Conservation (phyloP, 2,888 invertebrate species). For the Pyrochroa serraticornis region DNA sequence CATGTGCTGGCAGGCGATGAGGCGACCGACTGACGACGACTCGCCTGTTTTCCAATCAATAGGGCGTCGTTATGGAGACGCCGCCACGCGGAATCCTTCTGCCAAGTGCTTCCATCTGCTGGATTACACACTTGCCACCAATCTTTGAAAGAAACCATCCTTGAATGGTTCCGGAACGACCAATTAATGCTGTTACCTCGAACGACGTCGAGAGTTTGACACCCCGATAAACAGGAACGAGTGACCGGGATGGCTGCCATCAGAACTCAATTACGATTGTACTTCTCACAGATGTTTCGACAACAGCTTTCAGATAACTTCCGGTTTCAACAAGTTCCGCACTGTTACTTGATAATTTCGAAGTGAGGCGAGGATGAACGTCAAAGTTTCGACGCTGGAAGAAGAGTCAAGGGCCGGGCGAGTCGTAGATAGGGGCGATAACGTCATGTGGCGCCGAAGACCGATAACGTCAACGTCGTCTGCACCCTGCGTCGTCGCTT, state of each 20-base stretch:
- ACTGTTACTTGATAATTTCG: conserved; percentile 24
- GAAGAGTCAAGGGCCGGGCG: conserved; percentile 36
- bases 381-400: conserved; percentile 26
- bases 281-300: conserved; percentile 13
- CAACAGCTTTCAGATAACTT: background rate
- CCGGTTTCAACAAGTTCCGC: conserved; percentile 14
- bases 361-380: conserved; percentile 26
- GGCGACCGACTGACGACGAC: conserved; percentile 46
- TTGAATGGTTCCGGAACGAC: no score
- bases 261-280: no score
- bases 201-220: no score
- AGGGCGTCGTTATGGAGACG: conserved; percentile 49
- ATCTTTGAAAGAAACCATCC: no score
- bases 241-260: no score
- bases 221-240: no score
- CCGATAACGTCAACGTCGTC: conserved; percentile 49
- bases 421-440: conserved; percentile 47
- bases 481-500: conserved; percentile 30
- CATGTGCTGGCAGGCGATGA: conserved; percentile 38
- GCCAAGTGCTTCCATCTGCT: conserved; percentile 49
- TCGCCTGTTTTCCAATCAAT: conserved; percentile 50
- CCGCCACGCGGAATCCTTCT: conserved; percentile 51
- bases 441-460: conserved; percentile 47
- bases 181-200: no score
- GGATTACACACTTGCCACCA: background rate